These are phyloP conservation scores for Ptychoptera contaminata DNA, from an alignment of 2,888 invertebrate species.

Conservation along the genomic window DNA sequence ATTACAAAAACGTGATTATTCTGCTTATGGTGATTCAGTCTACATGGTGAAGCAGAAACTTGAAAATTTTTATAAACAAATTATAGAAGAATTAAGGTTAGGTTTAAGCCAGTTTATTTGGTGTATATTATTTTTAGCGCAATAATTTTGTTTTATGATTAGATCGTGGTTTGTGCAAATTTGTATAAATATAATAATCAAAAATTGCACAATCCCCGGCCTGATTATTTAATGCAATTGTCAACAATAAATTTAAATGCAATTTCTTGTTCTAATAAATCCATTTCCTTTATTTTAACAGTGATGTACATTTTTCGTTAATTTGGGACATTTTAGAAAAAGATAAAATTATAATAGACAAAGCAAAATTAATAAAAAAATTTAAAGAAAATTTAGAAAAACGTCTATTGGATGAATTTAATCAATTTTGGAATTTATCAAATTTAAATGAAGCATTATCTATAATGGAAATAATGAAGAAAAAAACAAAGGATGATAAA, in stretches of 20 bases:
- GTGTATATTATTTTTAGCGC: background rate
- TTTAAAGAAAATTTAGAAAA: conserved; percentile 2
- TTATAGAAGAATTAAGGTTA: background rate
- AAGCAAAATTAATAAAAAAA: background rate
- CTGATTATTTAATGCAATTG: background rate
- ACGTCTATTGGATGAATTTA: background rate
- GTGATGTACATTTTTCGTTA: background rate
- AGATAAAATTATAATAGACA: background rate
- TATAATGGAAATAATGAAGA: background rate
- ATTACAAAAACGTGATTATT: background rate
- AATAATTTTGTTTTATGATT: background rate
- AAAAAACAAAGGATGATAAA: background rate
- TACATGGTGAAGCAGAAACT: background rate
- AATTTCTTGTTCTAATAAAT: background rate
- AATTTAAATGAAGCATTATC: background rate
- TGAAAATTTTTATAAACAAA: too few species aligned
- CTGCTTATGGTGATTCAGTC: background rate
- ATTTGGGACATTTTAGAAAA: background rate
- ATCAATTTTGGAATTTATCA: conserved; percentile 1
- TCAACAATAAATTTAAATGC: background rate
- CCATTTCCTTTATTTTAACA: background rate
- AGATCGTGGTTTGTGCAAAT: background rate
- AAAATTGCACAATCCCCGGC: conserved; percentile 4
- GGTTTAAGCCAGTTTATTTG: background rate
- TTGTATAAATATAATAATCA: background rate